These are phyloP conservation scores for Amphipoea oculea DNA, from an alignment of 2,888 invertebrate genomes.

Conservation along the genomic window DNA sequence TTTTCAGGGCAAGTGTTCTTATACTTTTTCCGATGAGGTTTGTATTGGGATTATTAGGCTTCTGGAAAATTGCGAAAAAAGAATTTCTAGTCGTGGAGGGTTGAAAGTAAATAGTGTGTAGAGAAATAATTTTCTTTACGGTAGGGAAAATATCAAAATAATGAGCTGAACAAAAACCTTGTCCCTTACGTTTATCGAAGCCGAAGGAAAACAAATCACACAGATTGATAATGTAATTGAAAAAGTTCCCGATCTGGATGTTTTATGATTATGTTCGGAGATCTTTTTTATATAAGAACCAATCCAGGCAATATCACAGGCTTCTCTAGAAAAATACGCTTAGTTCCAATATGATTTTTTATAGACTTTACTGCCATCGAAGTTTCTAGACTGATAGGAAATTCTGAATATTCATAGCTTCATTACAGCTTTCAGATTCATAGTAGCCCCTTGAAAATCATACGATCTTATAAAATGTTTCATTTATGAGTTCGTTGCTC, in stretches of 20 bases:
- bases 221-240: slow-evolving; percentile 27
- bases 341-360: slow-evolving; percentile 40
- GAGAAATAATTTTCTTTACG: neutral
- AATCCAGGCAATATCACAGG: slow-evolving; percentile 11
- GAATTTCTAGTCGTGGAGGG: neutral
- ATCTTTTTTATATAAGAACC: slow-evolving; percentile 13
- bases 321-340: slow-evolving; percentile 18
- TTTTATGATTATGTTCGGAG: slow-evolving; percentile 27
- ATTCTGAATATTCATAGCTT: slow-evolving; percentile 63
- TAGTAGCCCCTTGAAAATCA: slow-evolving; percentile 38
- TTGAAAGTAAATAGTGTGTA: neutral
- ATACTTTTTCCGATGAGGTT: slow-evolving; percentile 23
- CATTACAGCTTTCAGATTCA: slow-evolving; percentile 46
- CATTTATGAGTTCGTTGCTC: slow-evolving; percentile 27
- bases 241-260: slow-evolving; percentile 15
- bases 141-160: slow-evolving; percentile 7
- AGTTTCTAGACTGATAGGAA: slow-evolving; percentile 47
- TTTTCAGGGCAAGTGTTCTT: slow-evolving; percentile 34
- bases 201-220: slow-evolving; percentile 23
- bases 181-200: slow-evolving; percentile 8
- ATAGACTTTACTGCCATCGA: slow-evolving; percentile 42
- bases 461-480: slow-evolving; percentile 42
- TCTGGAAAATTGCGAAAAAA: slow-evolving; percentile 11
- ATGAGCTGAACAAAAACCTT: slow-evolving; percentile 1
- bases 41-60: slow-evolving; percentile 12